Evolutionary conservation across 2,113 vertebrate species (phyloP), one percentile per base, ranked within the genome.

Genomic region (Pelobates fuscus): DNA sequence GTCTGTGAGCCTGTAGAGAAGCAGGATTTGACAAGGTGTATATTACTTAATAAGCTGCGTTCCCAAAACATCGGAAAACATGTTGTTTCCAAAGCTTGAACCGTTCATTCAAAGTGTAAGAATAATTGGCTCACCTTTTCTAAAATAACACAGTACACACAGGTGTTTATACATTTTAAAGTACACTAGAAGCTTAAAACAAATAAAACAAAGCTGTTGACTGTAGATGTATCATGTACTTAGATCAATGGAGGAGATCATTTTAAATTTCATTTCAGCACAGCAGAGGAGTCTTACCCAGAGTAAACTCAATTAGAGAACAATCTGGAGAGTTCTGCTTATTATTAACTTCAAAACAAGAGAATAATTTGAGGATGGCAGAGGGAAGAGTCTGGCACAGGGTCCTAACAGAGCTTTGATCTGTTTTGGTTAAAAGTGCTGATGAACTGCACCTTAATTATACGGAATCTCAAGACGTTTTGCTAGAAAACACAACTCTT

Each of bases 341-440:
- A 60, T 75, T 75, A 63, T 75, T 75, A 43, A 67, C 63, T 75
- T 67, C 72, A 77, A 68, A 77, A 77, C 73, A 68, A 77, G 65
- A 74, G 62, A 68, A 61, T 32, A 20, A 58, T 59, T 58, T 67
- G 43, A 59, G 59, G 71, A 59, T 46, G 64, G 65, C 41, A 37
- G 41, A 23, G 26, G 65, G 32, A 6, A 37, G n/a, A n/a, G 5
- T 1, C 10, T 37, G 32, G 32, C 32, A 37, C n/a, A n/a, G n/a
- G 54, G 52, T 59, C 59, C 58, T 59, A 59, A 30, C 66, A 67
- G 63, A 0, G 27, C 55, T 60, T 77, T 76, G 55, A 77, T 77
- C 26, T 61, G 24, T 25, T 61, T 77, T 20, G 57, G 52, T 49
- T 68, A 49, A 25, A 20, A 61, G 8, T 67, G 52, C 63, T 25